These are phyloP conservation scores for Dryobotodes eremita DNA, from an alignment of 2,888 invertebrate genomes.

Conservation along the genomic window DNA sequence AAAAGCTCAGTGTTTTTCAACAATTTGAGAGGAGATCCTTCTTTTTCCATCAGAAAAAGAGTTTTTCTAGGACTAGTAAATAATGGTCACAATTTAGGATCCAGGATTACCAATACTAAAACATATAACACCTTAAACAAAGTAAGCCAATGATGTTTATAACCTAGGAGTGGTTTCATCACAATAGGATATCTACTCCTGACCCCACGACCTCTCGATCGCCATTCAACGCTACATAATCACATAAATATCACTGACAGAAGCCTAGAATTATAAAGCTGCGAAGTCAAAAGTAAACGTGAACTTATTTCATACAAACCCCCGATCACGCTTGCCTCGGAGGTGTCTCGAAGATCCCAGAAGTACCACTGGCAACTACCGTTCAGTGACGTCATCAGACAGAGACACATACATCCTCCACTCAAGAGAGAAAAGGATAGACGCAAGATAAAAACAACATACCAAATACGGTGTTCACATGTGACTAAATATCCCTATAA, in stretches of 20 bases:
- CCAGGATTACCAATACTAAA: background rate
- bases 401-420: constrained; percentile 69
- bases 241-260: constrained; percentile 36
- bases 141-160: constrained; percentile 8
- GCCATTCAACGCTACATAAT: constrained; percentile 48
- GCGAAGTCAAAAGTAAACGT: constrained; percentile 20
- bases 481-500: constrained; percentile 87
- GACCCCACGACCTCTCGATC: constrained; percentile 51
- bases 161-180: constrained; percentile 35
- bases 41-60: background rate
- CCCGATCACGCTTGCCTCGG: constrained; percentile 58
- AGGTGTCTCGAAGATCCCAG: constrained; percentile 70
- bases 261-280: constrained; percentile 18
- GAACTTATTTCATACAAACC: constrained; percentile 42
- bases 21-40: background rate
- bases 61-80: background rate
- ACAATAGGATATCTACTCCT: constrained; percentile 45
- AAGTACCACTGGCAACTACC: constrained; percentile 77
- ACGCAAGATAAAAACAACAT: constrained; percentile 84
- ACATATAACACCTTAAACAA: constrained; percentile 7
- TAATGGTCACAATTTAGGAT: background rate
- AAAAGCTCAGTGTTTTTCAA: background rate
- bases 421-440: constrained; percentile 71
- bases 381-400: constrained; percentile 85
- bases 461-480: constrained; percentile 89